Percentiles rank a stretch among this genome's conserved stretches.
These are phyloP conservation scores for Smutsia gigantea DNA, from an alignment of 2,797 vertebrate genomes.

Conservation along the genomic window DNA sequence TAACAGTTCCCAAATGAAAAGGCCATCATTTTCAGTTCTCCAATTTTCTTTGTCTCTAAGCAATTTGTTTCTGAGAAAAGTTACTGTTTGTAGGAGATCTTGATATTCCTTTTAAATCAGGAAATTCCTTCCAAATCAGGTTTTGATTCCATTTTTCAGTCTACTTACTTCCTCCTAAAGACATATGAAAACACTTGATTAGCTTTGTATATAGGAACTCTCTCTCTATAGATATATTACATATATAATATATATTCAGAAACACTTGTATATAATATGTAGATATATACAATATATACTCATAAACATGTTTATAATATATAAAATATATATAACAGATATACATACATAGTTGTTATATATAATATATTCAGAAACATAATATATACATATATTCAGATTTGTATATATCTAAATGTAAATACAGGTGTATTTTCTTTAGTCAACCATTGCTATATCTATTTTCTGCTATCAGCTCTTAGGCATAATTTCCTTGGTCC, in stretches of 20 bases:
- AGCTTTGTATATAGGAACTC: too few relatives aligned
- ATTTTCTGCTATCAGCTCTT: not conserved
- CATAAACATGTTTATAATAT: too few relatives aligned
- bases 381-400: too few relatives aligned
- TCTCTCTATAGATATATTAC: too few relatives aligned
- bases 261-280: not conserved
- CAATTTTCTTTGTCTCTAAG: not conserved
- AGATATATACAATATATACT: too few relatives aligned
- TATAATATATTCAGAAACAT: too few relatives aligned
- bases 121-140: not conserved
- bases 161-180: not conserved
- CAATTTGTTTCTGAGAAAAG: not conserved
- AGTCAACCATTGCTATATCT: not conserved
- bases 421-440: not conserved
- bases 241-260: not conserved
- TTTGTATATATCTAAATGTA: too few relatives aligned
- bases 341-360: too few relatives aligned
- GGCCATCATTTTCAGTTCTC: not conserved
- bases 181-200: not conserved
- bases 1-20: not conserved
- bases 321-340: too few relatives aligned
- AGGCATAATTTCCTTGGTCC: not conserved
- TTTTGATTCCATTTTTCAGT: not conserved
- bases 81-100: not conserved
- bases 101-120: not conserved